These are phyloP conservation scores for Onychostruthus taczanowskii DNA, from an alignment of 2,113 vertebrate species.

Conservation along the genomic window DNA sequence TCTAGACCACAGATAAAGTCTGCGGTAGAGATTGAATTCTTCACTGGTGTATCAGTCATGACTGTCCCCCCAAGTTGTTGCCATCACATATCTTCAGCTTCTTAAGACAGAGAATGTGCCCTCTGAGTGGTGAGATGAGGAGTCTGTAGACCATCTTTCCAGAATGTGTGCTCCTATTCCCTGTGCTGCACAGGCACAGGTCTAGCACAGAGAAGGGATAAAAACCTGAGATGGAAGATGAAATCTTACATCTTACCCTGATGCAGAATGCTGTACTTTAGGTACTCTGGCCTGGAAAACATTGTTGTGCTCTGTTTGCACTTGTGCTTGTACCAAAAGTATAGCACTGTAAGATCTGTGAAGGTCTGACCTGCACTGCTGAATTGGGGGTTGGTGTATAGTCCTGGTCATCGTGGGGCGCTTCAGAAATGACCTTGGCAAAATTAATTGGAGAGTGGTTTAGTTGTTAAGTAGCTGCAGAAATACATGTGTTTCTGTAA, in stretches of 20 bases:
- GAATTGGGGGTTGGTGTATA: fast-evolving
- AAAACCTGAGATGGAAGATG: neutral
- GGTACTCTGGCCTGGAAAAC: neutral
- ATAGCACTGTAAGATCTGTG: neutral
- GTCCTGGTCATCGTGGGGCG: neutral
- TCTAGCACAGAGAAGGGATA: neutral
- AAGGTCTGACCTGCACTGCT: neutral
- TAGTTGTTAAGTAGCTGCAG: neutral
- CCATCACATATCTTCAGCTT: neutral
- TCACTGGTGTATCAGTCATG: neutral
- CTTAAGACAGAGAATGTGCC: neutral
- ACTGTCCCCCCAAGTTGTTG: neutral
- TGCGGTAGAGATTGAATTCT: neutral
- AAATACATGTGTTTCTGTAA: neutral
- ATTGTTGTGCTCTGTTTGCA: neutral
- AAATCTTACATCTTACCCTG: neutral
- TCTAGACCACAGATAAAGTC: neutral
- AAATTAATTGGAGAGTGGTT: neutral
- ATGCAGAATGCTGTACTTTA: neutral
- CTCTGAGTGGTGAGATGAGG: neutral
- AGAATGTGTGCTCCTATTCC: neutral
- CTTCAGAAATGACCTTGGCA: neutral
- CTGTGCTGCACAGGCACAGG: neutral
- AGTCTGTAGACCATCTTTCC: neutral
- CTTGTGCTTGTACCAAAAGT: neutral